Percentiles rank a stretch among this genome's conserved stretches.
These are phyloP conservation scores for Cyphomyrus plagiostoma DNA, from an alignment of 2,113 vertebrate species.

Conservation along the genomic window DNA sequence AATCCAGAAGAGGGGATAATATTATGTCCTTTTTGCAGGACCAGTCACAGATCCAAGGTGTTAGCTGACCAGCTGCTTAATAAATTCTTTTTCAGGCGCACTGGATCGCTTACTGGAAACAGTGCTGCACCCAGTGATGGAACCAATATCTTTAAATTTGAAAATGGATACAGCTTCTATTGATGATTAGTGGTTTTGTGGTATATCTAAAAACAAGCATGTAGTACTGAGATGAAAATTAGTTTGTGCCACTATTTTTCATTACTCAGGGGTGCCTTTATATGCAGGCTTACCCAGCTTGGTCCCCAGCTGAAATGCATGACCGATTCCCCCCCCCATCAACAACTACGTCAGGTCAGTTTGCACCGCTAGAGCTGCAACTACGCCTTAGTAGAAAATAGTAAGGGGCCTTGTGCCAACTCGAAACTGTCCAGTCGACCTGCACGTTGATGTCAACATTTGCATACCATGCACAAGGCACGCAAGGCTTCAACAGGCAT, in stretches of 20 bases:
- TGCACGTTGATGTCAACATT: neutral
- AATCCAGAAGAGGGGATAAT: neutral
- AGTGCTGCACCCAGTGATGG: neutral
- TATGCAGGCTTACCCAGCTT: neutral
- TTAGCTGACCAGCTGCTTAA: neutral
- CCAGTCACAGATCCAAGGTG: neutral
- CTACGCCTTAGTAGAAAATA: no score
- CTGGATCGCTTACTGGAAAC: neutral
- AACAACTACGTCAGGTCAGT: no score
- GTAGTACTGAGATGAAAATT: no score
- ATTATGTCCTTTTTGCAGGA: neutral
- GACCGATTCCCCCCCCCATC: no score
- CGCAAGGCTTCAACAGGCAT: neutral
- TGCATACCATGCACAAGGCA: neutral
- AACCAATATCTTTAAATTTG: neutral
- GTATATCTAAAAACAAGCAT: neutral
- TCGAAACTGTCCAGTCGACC: neutral
- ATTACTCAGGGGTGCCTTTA: neutral
- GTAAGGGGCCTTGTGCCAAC: neutral
- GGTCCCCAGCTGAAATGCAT: no score
- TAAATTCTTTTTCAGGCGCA: neutral
- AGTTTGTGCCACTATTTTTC: no score
- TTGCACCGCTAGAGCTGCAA: no score
- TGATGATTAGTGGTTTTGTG: neutral
- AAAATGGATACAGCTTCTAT: neutral